Percentiles rank a stretch among this genome's conserved stretches.
phyloP scores from a whole-genome alignment of 1,140 invertebrate genomes.

The Zaprionus kolodkinae region DNA sequence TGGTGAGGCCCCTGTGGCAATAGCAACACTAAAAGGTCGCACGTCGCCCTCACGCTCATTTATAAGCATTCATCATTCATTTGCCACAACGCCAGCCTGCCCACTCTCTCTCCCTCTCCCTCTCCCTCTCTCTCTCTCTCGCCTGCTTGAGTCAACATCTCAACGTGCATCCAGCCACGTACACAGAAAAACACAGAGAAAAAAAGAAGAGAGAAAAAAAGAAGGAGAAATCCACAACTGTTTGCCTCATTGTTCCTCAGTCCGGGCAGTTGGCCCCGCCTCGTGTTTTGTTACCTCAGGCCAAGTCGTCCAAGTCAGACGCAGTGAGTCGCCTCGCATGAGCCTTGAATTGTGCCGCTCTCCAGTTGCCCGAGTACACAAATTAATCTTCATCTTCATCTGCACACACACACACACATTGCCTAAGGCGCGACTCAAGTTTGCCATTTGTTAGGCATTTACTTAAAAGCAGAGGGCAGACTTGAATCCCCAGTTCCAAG shows the following conservation, averaged over 20 bases:
- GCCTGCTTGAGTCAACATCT: constrained; percentile 2
- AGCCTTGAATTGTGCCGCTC: constrained; percentile 55
- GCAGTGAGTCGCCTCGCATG: constrained; percentile 18
- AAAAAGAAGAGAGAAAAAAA: constrained; percentile 6
- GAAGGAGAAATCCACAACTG: constrained; percentile 53
- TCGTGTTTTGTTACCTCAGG: constrained; percentile 55
- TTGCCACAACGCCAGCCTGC: constrained; percentile 53
- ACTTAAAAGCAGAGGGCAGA: constrained; percentile 44
- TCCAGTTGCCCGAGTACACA: constrained; percentile 62
- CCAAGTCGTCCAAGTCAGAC: constrained; percentile 32
- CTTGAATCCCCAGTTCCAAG: constrained; percentile 13
- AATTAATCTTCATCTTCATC: constrained; percentile 75
- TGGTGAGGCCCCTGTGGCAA: constrained; percentile 28
- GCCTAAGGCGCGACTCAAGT: constrained; percentile 53
- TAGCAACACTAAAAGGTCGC: constrained; percentile 64
- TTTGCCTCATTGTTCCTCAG: constrained; percentile 45
- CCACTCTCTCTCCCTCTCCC: background rate
- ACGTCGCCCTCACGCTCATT: constrained; percentile 65
- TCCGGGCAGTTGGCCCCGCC: background rate
- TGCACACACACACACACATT: constrained; percentile 28
- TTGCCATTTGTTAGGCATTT: constrained; percentile 64
- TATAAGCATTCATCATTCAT: constrained; percentile 79
- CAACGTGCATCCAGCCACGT: constrained; percentile 5
- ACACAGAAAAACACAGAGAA: constrained; percentile 7
- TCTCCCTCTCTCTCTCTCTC: background rate